Evolutionary conservation across 2,888 invertebrate genomes (phyloP), one percentile per base, ranked within the genome.

Genomic region (Strigamia transsilvanica): DNA sequence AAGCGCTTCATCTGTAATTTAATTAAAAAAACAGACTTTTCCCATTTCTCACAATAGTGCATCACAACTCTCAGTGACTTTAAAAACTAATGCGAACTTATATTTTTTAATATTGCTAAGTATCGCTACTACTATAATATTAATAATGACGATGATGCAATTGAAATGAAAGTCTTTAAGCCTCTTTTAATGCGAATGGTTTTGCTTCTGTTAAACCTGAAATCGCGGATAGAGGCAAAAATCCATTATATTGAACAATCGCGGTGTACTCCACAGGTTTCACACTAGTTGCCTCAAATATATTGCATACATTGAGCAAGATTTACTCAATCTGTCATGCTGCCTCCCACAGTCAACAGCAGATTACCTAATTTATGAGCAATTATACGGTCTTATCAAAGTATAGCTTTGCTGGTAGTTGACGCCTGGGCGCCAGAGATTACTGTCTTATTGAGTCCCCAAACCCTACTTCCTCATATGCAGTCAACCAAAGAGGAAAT

Each of bases 341-440:
- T 77, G 15, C 23, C 78, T 34, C 78, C 15, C 32, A 77, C 38
- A n/a, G 78, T 18, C 15, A 34, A 77, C 78, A 27, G 78, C 78
- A 27, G 78, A 77, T 77, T 77, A 77, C 78, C 32, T 34, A 77
- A 77, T 77, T 77, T 32, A 77, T 27, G 13, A 77, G 38, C 78
- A 32, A 77, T 77, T 77, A 77, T 32, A 77, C 15, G 32, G n/a
- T n/a, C 27, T 77, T 77, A 77, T 77, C 78, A 77, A 38, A 18
- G 32, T 38, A 2, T 5, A 77, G 34, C 78, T 38, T 32, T 32
- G 34, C 78, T 38, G 15, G 78, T 34, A 32, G 38, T 18, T 32
- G 34, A 23, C 34, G 78, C 78, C 78, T 77, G 78, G 23, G 78
- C 78, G 78, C 18, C 32, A 32, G 78, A 77, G 78, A 77, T 77